These are phyloP conservation scores for Diarsia rubi DNA, from an alignment of 2,888 invertebrate genomes.

Conservation along the genomic window DNA sequence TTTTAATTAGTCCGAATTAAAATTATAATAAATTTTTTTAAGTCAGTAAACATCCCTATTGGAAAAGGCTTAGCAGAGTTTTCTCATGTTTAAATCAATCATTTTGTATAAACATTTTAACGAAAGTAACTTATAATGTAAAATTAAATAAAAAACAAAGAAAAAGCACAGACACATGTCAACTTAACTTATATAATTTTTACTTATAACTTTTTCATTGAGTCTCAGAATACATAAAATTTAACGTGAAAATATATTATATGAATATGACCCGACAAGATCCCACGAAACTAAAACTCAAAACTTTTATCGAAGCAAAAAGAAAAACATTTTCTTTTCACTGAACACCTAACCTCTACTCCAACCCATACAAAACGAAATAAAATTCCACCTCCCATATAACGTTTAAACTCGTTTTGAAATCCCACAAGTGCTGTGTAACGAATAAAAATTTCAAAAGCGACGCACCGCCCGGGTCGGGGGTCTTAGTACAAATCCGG, in stretches of 20 bases:
- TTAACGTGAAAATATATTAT: background rate
- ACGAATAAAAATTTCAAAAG: conserved; percentile 69
- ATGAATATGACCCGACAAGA: too few relatives aligned
- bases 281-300: background rate
- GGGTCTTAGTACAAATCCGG: conserved; percentile 66
- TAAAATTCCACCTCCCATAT: conserved; percentile 41
- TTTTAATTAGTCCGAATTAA: too few relatives aligned
- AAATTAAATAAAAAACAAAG: too few relatives aligned
- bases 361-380: conserved; percentile 30
- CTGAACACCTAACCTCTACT: conserved; percentile 7
- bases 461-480: conserved; percentile 42
- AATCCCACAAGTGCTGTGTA: conserved; percentile 65
- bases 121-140: too few relatives aligned
- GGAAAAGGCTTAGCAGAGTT: too few relatives aligned
- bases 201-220: too few relatives aligned
- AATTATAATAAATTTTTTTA: too few relatives aligned
- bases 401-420: conserved; percentile 66
- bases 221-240: background rate
- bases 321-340: conserved; percentile 15
- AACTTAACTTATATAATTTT: too few relatives aligned
- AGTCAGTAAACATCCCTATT: too few relatives aligned
- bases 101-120: too few relatives aligned
- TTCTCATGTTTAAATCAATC: too few relatives aligned
- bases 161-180: too few relatives aligned
- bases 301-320: background rate